A percentile compares a stretch with the other conserved stretches of the same genome.
Conservation (phyloP, 2,797 vertebrate genomes). For the Danio albolineatus region DNA sequence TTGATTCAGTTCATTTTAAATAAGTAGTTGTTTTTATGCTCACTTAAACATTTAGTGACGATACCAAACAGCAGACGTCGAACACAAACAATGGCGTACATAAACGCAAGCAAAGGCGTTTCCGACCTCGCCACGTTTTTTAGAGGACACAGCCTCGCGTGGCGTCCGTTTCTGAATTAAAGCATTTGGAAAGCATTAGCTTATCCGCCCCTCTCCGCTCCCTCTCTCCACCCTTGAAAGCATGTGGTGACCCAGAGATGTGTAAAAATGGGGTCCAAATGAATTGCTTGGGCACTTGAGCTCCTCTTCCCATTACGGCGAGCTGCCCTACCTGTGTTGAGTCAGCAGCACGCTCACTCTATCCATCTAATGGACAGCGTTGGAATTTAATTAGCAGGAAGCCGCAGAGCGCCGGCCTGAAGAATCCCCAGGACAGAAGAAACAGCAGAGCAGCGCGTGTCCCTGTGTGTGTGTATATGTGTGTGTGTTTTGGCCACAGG, state of each 20-base stretch:
- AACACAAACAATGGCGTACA: background rate
- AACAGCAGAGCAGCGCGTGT: slow-evolving; percentile 25
- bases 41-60: background rate
- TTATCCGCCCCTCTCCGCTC: slow-evolving; percentile 53
- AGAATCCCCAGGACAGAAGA: slow-evolving; percentile 65
- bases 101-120: background rate
- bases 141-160: slow-evolving; percentile 70
- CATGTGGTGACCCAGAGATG: slow-evolving; percentile 77
- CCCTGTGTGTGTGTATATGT: slow-evolving; percentile 24
- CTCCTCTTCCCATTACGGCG: slow-evolving; percentile 82
- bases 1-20: too few species aligned
- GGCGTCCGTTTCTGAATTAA: slow-evolving; percentile 68
- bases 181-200: slow-evolving; percentile 72
- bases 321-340: slow-evolving; percentile 95
- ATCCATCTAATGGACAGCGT: slow-evolving; percentile 97
- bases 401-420: slow-evolving; percentile 79
- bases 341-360: slow-evolving; percentile 93
- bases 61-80: background rate
- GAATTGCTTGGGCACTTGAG: slow-evolving; percentile 78
- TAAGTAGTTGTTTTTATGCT: background rate
- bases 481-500: slow-evolving; percentile 7
- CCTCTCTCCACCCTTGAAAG: slow-evolving; percentile 74
- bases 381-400: slow-evolving; percentile 99
- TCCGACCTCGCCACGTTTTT: slow-evolving; percentile 55
- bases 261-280: slow-evolving; percentile 75